Conservation (phyloP, 2,113 vertebrate species). For the Apteryx mantelli region DNA sequence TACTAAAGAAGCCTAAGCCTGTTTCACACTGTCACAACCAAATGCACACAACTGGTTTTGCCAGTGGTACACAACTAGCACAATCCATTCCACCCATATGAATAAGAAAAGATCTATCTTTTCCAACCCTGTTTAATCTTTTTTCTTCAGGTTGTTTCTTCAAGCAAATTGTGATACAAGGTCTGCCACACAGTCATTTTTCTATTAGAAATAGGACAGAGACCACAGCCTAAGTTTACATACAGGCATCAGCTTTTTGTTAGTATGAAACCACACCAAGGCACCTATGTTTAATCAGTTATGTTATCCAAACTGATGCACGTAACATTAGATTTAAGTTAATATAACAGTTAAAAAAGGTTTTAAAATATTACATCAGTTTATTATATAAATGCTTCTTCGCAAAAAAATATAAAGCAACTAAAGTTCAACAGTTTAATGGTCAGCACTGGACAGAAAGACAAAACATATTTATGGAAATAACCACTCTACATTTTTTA, state of each 20-base stretch:
- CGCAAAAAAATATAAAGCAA: conserved; percentile 8
- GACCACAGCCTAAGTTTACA: neutral
- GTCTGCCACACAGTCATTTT: neutral
- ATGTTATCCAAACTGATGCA: neutral
- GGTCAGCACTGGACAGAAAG: conserved; percentile 45
- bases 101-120: neutral
- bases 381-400: conserved; percentile 18
- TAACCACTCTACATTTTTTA: neutral
- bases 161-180: neutral
- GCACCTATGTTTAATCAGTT: neutral
- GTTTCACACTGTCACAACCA: neutral
- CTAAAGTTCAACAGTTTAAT: conserved; percentile 48
- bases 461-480: conserved; percentile 46
- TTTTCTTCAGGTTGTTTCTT: neutral
- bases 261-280: neutral
- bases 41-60: neutral
- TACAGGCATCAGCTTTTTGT: neutral
- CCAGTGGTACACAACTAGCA: neutral
- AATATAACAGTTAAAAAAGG: neutral
- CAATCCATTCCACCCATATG: neutral
- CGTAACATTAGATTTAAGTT: neutral
- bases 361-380: conserved; percentile 13
- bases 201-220: neutral
- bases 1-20: neutral
- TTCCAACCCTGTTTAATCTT: neutral